Evolutionary conservation across 2,797 vertebrate genomes (phyloP).

Genomic region (Anguilla obscura): DNA sequence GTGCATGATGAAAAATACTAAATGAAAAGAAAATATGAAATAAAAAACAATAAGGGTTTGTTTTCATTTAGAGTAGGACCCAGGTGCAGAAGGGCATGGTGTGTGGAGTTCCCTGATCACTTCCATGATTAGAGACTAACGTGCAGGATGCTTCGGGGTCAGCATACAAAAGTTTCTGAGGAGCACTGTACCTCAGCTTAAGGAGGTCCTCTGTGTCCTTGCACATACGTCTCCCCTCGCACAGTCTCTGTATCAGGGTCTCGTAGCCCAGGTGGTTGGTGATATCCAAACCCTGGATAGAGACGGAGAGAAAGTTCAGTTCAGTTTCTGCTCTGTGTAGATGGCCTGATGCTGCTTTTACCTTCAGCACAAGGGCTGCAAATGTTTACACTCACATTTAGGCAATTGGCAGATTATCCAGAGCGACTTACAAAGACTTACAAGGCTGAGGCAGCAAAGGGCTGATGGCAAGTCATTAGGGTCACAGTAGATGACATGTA

Average conservation of each 20-base stretch:
- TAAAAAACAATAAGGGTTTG: not conserved
- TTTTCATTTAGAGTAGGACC: not conserved
- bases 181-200: slow-evolving; percentile 81
- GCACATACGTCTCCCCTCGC: slow-evolving; percentile 87
- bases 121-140: not conserved
- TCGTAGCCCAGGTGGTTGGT: slow-evolving; percentile 85
- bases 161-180: not conserved
- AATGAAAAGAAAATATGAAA: not conserved
- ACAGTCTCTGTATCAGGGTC: slow-evolving; percentile 77
- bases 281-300: slow-evolving; percentile 81
- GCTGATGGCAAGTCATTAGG: too few species aligned
- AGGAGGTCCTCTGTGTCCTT: slow-evolving; percentile 94
- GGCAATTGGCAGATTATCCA: not conserved
- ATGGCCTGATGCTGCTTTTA: not conserved
- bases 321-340: not conserved
- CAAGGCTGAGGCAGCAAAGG: too few species aligned
- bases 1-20: not conserved
- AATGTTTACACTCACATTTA: not conserved
- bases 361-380: not conserved
- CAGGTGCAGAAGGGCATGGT: not conserved
- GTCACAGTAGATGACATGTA: too few species aligned
- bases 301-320: not conserved
- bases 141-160: not conserved
- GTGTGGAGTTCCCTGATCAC: not conserved
- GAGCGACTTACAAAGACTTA: not conserved